Percentiles rank a stretch among this genome's conserved stretches.
These are phyloP conservation scores for Zaprionus gabonicus DNA, from an alignment of 1,140 invertebrate genomes.

Conservation along the genomic window DNA sequence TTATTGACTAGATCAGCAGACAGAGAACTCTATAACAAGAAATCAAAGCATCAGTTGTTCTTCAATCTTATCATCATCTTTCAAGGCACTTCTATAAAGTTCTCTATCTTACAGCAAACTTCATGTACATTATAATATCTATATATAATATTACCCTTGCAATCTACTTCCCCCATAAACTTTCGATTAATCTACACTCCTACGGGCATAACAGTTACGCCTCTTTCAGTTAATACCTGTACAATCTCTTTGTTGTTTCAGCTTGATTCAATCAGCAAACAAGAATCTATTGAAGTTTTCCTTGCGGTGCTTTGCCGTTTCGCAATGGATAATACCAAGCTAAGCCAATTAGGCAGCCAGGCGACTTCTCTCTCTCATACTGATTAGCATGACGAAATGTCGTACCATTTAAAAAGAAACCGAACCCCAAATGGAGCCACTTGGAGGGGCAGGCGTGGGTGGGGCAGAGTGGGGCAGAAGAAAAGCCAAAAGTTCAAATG, in stretches of 20 bases:
- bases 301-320: conserved; percentile 3
- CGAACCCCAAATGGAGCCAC: conserved; percentile 8
- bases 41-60: too few species aligned
- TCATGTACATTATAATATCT: neutral
- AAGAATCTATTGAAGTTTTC: conserved; percentile 6
- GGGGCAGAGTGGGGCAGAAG: conserved; percentile 30
- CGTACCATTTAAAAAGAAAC: conserved; percentile 61
- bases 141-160: neutral
- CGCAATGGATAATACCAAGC: conserved; percentile 42
- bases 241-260: neutral
- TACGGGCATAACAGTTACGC: neutral
- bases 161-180: neutral
- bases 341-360: conserved; percentile 68
- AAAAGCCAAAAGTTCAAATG: conserved; percentile 79
- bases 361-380: conserved; percentile 21
- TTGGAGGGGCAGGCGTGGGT: conserved; percentile 38
- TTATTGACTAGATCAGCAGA: too few species aligned
- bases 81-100: too few species aligned
- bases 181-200: neutral
- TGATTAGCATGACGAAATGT: conserved; percentile 81
- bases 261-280: neutral
- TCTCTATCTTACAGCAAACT: too few species aligned
- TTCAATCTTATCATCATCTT: too few species aligned
- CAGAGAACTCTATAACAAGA: too few species aligned
- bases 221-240: neutral